Conservation (phyloP, 2,113 vertebrate genomes). For the Calonectris borealis region DNA sequence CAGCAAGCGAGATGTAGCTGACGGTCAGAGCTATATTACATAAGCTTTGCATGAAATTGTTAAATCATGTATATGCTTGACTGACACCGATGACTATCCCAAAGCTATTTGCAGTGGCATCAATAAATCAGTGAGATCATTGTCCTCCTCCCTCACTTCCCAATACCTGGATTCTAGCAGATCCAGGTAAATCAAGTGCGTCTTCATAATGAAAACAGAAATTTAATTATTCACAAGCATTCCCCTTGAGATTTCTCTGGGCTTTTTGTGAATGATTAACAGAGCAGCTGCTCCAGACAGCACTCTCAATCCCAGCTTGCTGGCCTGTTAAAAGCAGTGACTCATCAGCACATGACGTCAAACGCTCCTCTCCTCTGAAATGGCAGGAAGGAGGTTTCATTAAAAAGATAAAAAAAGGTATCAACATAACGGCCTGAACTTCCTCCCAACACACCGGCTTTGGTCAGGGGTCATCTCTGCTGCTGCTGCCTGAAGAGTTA, state of each 20-base stretch:
- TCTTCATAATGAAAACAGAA: conserved; percentile 73
- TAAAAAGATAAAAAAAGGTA: conserved; percentile 59
- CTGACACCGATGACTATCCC: not conserved
- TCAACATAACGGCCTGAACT: conserved; percentile 56
- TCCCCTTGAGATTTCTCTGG: conserved; percentile 67
- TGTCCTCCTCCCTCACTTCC: not conserved
- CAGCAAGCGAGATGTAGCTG: not conserved
- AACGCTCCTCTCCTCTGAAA: conserved; percentile 53
- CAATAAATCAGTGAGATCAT: not conserved
- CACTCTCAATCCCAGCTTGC: conserved; percentile 55
- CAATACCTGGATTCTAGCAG: conserved; percentile 14
- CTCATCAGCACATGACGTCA: conserved; percentile 74
- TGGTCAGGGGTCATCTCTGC: conserved; percentile 34
- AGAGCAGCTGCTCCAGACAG: conserved; percentile 65
- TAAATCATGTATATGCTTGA: not conserved
- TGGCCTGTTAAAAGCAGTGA: conserved; percentile 70
- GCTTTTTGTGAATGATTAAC: conserved; percentile 79
- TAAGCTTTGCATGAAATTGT: conserved; percentile 3
- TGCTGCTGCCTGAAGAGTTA: not conserved
- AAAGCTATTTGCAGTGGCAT: not conserved
- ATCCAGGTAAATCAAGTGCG: conserved; percentile 58
- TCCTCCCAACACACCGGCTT: conserved; percentile 35
- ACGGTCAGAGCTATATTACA: not conserved
- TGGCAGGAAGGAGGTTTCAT: conserved; percentile 64
- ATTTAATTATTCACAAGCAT: conserved; percentile 76